Percentiles rank a stretch among this genome's conserved stretches.
Conservation (phyloP, 2,113 vertebrate genomes). For the Lophotis ruficrista region DNA sequence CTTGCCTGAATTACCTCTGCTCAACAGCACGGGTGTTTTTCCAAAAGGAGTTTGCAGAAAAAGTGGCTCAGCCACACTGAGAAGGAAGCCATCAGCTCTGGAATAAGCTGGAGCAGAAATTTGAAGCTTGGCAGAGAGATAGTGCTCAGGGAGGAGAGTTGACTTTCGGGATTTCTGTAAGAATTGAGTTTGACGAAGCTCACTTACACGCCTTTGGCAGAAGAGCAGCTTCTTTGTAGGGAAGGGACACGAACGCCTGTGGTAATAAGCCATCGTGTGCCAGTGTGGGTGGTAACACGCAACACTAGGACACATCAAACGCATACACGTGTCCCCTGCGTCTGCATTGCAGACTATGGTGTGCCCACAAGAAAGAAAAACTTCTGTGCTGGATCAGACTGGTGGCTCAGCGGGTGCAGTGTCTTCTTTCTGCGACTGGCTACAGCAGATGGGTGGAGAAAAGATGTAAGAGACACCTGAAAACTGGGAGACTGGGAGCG, state of each 20-base stretch:
- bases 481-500: neutral
- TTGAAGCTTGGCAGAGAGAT: neutral
- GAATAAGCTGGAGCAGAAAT: neutral
- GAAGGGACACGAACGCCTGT: neutral
- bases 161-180: neutral
- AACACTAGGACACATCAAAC: rapidly evolving
- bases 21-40: neutral
- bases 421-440: neutral
- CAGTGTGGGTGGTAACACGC: neutral
- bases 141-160: neutral
- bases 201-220: neutral
- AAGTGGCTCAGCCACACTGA: neutral
- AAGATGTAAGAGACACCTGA: neutral
- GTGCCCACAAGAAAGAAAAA: neutral
- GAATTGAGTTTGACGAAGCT: neutral
- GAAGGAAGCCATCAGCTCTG: neutral
- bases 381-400: neutral
- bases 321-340: neutral
- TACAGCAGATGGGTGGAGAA: neutral
- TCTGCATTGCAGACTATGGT: neutral
- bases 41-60: neutral
- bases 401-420: neutral
- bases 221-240: neutral
- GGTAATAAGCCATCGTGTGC: neutral
- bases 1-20: neutral